Evolutionary conservation across 2,113 vertebrate species (phyloP).

Genomic region (Rhea pennata): DNA sequence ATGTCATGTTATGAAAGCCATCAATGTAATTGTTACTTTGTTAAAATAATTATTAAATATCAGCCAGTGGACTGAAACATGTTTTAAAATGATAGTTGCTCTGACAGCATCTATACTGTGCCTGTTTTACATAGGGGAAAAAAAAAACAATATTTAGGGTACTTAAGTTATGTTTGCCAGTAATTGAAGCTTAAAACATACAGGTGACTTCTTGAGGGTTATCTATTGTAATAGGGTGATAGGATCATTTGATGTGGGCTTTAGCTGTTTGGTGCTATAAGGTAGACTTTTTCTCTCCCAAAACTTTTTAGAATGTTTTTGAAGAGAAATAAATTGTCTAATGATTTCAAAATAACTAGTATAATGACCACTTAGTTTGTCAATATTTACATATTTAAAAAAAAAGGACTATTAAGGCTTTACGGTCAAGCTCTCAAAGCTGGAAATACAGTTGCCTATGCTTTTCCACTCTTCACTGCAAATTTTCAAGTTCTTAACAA

Average conservation of each 20-base stretch:
- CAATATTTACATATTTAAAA: slow-evolving; percentile 4
- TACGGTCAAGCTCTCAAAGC: not conserved
- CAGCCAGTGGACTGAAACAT: not conserved
- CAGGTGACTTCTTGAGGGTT: not conserved
- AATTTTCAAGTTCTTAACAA: not conserved
- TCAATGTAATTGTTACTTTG: not conserved
- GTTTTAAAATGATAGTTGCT: not conserved
- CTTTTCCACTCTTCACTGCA: not conserved
- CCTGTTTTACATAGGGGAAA: not conserved
- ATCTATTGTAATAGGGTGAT: not conserved
- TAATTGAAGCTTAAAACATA: not conserved
- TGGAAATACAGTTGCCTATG: not conserved
- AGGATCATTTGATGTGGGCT: not conserved
- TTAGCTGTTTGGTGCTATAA: not conserved
- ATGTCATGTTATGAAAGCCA: not conserved
- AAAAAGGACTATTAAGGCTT: not conserved
- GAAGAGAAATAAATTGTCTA: not conserved
- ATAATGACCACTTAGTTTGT: not conserved
- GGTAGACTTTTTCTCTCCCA: not conserved
- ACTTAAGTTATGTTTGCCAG: not conserved
- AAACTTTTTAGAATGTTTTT: not conserved
- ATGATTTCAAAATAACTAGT: not conserved
- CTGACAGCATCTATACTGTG: not conserved
- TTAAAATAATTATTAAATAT: not conserved
- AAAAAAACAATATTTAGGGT: not conserved